A percentile compares a stretch with the other conserved stretches of the same genome.
Evolutionary conservation across 2,888 invertebrate species (phyloP).

Genomic region (Ariolimax columbianus): DNA sequence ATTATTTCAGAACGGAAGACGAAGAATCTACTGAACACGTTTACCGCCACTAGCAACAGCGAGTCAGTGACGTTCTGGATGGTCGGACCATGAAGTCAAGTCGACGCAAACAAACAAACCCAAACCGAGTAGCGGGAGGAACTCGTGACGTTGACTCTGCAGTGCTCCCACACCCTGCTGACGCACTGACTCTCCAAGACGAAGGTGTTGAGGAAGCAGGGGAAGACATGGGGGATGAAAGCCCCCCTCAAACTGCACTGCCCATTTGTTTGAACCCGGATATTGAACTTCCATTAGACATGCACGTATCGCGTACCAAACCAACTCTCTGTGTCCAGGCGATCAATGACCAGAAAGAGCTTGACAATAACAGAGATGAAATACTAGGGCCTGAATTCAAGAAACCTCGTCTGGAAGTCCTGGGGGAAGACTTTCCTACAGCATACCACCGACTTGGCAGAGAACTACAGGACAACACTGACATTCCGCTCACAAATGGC

Average conservation of each 20-base stretch:
- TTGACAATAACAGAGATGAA: slow-evolving; percentile 52
- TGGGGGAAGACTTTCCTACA: slow-evolving; percentile 71
- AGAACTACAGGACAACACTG: slow-evolving; percentile 82
- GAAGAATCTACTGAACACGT: not conserved
- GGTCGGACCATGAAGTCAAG: slow-evolving; percentile 64
- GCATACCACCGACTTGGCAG: slow-evolving; percentile 89
- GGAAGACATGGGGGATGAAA: not conserved
- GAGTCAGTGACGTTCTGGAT: not conserved
- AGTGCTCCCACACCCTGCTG: slow-evolving; percentile 4
- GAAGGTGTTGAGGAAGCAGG: not conserved
- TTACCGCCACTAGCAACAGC: not conserved
- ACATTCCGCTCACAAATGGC: slow-evolving; percentile 61
- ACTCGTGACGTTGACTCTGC: slow-evolving; percentile 34
- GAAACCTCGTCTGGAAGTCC: slow-evolving; percentile 43
- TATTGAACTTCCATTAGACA: slow-evolving; percentile 61
- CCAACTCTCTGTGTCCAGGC: slow-evolving; percentile 58
- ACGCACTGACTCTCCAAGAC: not conserved
- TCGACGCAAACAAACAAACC: slow-evolving; percentile 76
- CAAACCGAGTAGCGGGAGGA: slow-evolving; percentile 60
- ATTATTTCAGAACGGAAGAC: not conserved
- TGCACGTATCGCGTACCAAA: slow-evolving; percentile 57
- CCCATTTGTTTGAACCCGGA: slow-evolving; percentile 59
- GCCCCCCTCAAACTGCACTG: slow-evolving; percentile 34
- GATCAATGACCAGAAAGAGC: slow-evolving; percentile 55
- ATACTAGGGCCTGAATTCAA: slow-evolving; percentile 44